phyloP scores from a whole-genome alignment of 2,888 invertebrate genomes.

The Balanococcus diminutus region DNA sequence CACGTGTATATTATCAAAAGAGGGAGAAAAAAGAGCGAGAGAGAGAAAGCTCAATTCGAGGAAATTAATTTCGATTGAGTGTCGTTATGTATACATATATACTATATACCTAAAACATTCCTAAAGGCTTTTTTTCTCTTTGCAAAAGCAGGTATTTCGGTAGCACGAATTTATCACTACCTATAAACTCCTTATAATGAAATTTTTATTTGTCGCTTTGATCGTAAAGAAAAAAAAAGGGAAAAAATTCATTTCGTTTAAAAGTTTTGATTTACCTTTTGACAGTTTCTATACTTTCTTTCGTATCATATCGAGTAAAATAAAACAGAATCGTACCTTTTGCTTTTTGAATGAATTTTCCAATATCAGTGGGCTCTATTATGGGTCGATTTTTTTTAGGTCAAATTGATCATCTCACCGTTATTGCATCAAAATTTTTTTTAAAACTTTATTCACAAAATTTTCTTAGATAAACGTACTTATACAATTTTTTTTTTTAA shows the following conservation, averaged over 20 bases:
- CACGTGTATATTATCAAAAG: neutral
- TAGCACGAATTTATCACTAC: constrained; percentile 25
- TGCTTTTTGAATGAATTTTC: neutral
- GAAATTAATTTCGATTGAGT: constrained; percentile 16
- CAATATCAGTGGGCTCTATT: no score
- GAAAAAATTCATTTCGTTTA: constrained; percentile 32
- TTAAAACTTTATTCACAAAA: no score
- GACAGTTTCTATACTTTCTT: constrained; percentile 24
- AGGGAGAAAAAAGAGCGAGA: neutral
- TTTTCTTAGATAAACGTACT: no score
- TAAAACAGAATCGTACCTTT: neutral
- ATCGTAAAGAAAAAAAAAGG: neutral
- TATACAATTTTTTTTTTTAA: no score
- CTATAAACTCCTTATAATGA: constrained; percentile 26
- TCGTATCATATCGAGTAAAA: neutral
- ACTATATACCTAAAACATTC: neutral
- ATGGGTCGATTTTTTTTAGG: no score
- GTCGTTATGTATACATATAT: no score
- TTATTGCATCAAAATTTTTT: no score
- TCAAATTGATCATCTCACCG: no score
- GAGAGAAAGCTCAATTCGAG: neutral
- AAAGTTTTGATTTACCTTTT: constrained; percentile 33
- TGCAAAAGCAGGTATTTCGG: neutral
- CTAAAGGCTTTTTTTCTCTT: neutral
- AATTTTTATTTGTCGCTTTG: constrained; percentile 4